These are phyloP conservation scores for Phaenicophaeus curvirostris DNA, from an alignment of 2,797 vertebrate genomes.

Conservation along the genomic window DNA sequence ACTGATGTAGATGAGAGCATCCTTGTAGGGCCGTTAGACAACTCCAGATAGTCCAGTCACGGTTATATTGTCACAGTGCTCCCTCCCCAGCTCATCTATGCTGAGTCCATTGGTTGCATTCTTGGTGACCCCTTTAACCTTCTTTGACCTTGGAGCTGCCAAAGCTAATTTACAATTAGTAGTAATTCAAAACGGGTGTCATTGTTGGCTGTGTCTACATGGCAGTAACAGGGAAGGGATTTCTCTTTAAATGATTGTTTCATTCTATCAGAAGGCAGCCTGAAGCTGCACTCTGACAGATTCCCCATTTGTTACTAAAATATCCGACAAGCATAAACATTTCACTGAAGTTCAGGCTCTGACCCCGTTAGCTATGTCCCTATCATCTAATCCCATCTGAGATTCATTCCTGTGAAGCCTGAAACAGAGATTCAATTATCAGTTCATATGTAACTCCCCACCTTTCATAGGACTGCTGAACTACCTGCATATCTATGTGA, in stretches of 20 bases:
- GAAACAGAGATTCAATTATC: background rate
- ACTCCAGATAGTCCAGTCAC: background rate
- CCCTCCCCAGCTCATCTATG: background rate
- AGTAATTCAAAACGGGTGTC: background rate
- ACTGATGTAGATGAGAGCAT: background rate
- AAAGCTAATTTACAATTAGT: background rate
- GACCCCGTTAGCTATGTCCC: background rate
- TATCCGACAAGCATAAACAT: background rate
- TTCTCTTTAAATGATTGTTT: background rate
- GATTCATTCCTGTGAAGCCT: background rate
- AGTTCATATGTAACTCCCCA: background rate
- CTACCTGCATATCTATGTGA: background rate
- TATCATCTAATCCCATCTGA: background rate
- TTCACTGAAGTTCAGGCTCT: background rate
- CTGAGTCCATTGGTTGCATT: background rate
- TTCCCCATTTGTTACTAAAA: background rate
- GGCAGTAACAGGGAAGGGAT: background rate
- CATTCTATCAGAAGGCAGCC: background rate
- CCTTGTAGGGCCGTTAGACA: rapidly evolving
- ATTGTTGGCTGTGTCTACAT: rapidly evolving
- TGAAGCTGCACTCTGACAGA: background rate
- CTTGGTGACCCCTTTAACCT: background rate
- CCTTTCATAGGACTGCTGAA: background rate
- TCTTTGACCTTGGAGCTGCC: background rate
- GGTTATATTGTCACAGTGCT: background rate